Percentiles rank a stretch among this genome's conserved stretches.
phyloP scores from a whole-genome alignment of 1,140 invertebrate genomes.

The Lethrus apterus region DNA sequence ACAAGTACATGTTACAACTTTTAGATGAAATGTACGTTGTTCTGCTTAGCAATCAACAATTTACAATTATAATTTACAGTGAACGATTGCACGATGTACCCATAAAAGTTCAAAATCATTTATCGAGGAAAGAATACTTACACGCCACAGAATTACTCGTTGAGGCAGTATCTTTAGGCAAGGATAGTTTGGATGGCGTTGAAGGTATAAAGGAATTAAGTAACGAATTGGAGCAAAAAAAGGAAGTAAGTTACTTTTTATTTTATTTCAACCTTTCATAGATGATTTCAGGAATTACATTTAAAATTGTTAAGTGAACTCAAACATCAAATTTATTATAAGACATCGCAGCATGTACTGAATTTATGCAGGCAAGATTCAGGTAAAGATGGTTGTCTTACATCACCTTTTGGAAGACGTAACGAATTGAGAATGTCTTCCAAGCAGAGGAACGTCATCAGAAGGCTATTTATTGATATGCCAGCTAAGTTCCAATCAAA shows the following conservation, averaged over 20 bases:
- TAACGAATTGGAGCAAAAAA: conserved; percentile 61
- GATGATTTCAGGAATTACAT: conserved; percentile 56
- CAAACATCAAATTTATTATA: conserved; percentile 66
- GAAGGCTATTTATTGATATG: conserved; percentile 23
- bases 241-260: conserved; percentile 46
- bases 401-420: conserved; percentile 48
- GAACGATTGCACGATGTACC: conserved; percentile 75
- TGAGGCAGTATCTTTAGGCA: conserved; percentile 57
- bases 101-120: conserved; percentile 60
- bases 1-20: conserved; percentile 81
- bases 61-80: conserved; percentile 41
- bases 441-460: conserved; percentile 41
- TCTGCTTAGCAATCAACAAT: neutral
- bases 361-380: conserved; percentile 55
- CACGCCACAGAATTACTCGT: conserved; percentile 79
- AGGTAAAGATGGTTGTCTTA: conserved; percentile 42
- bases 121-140: conserved; percentile 73
- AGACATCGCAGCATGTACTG: conserved; percentile 51
- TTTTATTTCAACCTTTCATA: too few species aligned
- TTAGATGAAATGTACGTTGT: conserved; percentile 77
- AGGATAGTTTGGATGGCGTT: conserved; percentile 65
- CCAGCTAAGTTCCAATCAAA: conserved; percentile 9
- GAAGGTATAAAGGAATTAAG: conserved; percentile 75
- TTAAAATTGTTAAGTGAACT: conserved; percentile 64
- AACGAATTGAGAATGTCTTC: conserved; percentile 47